Conservation (phyloP, 2,888 invertebrate genomes). For the Philopedon plagiatum region DNA sequence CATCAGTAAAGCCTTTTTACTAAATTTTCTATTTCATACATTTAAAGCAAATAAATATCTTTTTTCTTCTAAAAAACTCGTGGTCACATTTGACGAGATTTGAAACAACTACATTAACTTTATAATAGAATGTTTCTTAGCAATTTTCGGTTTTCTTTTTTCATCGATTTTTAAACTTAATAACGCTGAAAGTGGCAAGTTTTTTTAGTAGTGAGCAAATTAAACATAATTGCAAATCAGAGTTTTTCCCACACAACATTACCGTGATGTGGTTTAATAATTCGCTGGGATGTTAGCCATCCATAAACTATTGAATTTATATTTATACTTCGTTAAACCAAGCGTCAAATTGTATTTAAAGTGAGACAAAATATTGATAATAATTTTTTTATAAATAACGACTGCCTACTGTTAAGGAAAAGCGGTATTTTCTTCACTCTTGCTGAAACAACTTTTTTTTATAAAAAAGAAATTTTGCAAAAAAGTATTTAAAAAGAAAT, state of each 20-base stretch:
- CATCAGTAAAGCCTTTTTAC: too few relatives aligned
- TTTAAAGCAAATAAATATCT: not conserved
- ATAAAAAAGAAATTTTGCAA: too few relatives aligned
- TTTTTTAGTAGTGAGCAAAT: conserved; percentile 28
- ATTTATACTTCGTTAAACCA: conserved; percentile 40
- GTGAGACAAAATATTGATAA: too few relatives aligned
- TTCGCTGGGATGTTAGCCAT: conserved; percentile 41
- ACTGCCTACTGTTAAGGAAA: too few relatives aligned
- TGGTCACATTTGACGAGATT: not conserved
- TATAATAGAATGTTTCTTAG: not conserved
- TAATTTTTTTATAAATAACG: too few relatives aligned
- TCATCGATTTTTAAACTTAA: conserved; percentile 3
- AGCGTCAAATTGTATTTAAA: conserved; percentile 49
- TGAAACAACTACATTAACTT: not conserved
- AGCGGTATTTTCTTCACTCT: too few relatives aligned
- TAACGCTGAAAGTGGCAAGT: conserved; percentile 24
- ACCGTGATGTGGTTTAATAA: conserved; percentile 45
- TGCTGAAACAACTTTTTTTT: too few relatives aligned
- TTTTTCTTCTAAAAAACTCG: not conserved
- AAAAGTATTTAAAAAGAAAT: too few relatives aligned
- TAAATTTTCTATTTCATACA: too few relatives aligned
- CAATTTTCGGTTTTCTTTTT: not conserved
- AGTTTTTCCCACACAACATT: conserved; percentile 44
- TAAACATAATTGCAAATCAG: conserved; percentile 42
- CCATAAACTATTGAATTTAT: conserved; percentile 41